Base-by-base conservation (phyloP, 2,113 vertebrate species). In the Poicephalus meyeri region DNA sequence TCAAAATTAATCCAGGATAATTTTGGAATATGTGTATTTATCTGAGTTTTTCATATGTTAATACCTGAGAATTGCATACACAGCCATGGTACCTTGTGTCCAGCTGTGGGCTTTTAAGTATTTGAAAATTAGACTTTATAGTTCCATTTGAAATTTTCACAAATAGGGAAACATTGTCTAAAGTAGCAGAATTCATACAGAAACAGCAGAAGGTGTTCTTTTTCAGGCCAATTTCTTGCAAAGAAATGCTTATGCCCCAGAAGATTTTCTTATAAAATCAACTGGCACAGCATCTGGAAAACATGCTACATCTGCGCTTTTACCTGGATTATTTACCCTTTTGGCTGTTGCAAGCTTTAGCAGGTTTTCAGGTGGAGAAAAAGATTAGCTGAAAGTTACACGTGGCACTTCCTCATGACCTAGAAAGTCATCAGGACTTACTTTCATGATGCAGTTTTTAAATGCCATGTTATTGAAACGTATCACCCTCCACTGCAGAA, bases 201-300 rank as follows among this genome's bases (percentile, higher is more conserved):
- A 74, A 91, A 66, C 16, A 79, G 12, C 50, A 88, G 49, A 80
- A 85, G 25, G 18, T 74, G 46, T 37, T 89, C 49, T 76, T 68
- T 93, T 96, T 76, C 91, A 93, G 74, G 86, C 70, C 88, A 85
- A 90, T 96, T 90, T 68, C 44, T 82, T 69, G 16, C 82, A 90
- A 91, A 84, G 29, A 78, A 84, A 10, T 50, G 16, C 88, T 96
- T 81, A 46, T 84, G 46, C 42, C 58, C 61, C 46, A 42, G 41
- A 80, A 72, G n/a, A 84, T 91, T 87, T 88, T 65, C 58, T 80
- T 92, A 81, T 66, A 65, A 97, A 94, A 84, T 70, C 73, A 93
- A 58, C 63, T 14, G 12, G 66, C 47, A 37, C 25, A 44, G 76
- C 58, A 41, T 90, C 92, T 94, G 90, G 47, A 91, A 97, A 91